Conservation (phyloP, 2,113 vertebrate species). For the Acrocephalus arundinaceus region DNA sequence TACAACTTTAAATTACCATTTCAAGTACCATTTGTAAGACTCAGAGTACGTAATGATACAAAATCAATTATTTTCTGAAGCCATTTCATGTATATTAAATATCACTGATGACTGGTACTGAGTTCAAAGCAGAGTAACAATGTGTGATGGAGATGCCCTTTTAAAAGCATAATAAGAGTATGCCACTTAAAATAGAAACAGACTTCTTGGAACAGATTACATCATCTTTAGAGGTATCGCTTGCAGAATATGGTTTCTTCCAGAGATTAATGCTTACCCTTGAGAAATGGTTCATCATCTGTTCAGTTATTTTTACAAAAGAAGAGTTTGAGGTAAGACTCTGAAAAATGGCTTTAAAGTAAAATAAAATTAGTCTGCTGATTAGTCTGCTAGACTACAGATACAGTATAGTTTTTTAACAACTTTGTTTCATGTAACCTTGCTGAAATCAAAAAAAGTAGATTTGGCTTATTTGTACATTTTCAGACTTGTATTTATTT, state of each 20-base stretch:
- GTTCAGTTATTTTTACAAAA: conserved; percentile 69
- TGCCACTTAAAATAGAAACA: conserved; percentile 71
- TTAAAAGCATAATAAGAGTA: conserved; percentile 58
- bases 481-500: background rate
- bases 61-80: conserved; percentile 26
- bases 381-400: background rate
- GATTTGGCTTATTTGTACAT: background rate
- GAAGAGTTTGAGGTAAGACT: conserved; percentile 41
- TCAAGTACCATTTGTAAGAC: background rate
- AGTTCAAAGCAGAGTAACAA: conserved; percentile 56
- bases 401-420: conserved; percentile 22
- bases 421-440: background rate
- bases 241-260: conserved; percentile 19
- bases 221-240: conserved; percentile 63
- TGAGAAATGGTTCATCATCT: conserved; percentile 64
- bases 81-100: conserved; percentile 16
- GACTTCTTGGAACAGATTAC: conserved; percentile 73
- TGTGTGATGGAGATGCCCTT: conserved; percentile 61
- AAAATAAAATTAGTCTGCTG: conserved; percentile 8
- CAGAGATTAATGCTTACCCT: conserved; percentile 48
- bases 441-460: background rate
- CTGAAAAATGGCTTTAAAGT: conserved; percentile 42
- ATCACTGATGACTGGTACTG: background rate
- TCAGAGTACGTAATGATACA: background rate
- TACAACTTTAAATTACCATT: background rate